phyloP scores from a whole-genome alignment of 2,888 invertebrate genomes.

The Timema podura region DNA sequence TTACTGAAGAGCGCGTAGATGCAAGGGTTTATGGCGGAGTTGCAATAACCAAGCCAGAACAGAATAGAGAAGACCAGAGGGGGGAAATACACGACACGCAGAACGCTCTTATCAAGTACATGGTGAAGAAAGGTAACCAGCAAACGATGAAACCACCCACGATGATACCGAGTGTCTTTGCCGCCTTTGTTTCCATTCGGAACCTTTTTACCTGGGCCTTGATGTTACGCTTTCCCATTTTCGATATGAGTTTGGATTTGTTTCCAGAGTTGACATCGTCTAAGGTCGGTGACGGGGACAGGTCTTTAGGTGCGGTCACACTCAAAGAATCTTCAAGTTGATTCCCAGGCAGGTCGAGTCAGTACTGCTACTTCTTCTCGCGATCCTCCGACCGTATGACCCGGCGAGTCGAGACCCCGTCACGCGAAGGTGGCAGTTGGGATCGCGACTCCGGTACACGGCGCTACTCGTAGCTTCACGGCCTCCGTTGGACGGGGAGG shows the following conservation, averaged over 20 bases:
- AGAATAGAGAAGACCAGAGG: conserved; percentile 78
- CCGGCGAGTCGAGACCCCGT: conserved; percentile 48
- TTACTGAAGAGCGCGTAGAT: conserved; percentile 93
- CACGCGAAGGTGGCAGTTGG: conserved; percentile 27
- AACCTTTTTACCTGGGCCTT: conserved; percentile 85
- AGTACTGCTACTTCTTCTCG: conserved; percentile 50
- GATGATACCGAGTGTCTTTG: conserved; percentile 93
- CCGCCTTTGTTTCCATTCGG: conserved; percentile 94
- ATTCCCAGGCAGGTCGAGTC: conserved; percentile 36
- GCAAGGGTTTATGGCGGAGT: conserved; percentile 92
- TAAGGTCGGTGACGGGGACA: conserved; percentile 39
- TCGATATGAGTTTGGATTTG: conserved; percentile 49
- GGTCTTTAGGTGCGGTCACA: conserved; percentile 31
- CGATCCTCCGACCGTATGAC: conserved; percentile 42
- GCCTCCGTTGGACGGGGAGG: conserved; percentile 12
- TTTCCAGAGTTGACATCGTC: conserved; percentile 34
- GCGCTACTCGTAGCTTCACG: conserved; percentile 7
- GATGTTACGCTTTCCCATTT: conserved; percentile 85
- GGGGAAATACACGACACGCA: conserved; percentile 81
- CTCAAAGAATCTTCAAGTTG: conserved; percentile 1
- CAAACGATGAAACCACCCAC: conserved; percentile 96
- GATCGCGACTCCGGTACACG: conserved; percentile 8
- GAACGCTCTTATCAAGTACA: conserved; percentile 86
- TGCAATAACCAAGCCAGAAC: conserved; percentile 97
- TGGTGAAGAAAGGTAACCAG: conserved; percentile 96